Base-by-base conservation (phyloP, 2,888 invertebrate genomes). In the Drosophila mercatorum region DNA sequence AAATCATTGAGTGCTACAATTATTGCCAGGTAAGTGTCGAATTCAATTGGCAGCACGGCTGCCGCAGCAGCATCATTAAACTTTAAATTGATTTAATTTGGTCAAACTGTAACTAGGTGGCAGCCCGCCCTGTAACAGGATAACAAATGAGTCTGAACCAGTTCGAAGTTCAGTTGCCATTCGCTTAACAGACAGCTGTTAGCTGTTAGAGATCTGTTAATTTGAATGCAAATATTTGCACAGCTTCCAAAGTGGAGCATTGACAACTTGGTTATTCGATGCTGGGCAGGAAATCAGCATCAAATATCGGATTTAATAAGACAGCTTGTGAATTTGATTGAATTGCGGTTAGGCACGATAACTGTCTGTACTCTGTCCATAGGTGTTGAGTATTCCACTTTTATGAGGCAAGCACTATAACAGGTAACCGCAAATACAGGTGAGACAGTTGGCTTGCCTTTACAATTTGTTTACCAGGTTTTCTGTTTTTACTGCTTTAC, bases 261-360 rank as follows among this genome's bases (percentile, higher is more conserved):
- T 63, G 68, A 56, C 41, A 75, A 69, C 70, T 73, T 28, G 59
- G 41, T 86, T 86, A 89, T 83, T 61, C 60, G 73, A 81, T 83
- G 81, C 76, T 40, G 38, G 71, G 58, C 78, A 84, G 87, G 81
- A 89, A 89, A 78, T 70, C 64, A 63, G 52, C 41, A 57, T 80
- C 64, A 53, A 67, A 76, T 83, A 83, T 76, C 86, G 51, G 49
- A 72, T 75, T 67, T 61, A 73, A 79, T 65, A 67, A 67, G 73
- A 72, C 75, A 79, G 47, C 55, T 55, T 44, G 46, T 55, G 62
- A 60, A 58, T 75, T 75, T 66, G 76, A 68, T 65, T 71, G 76
- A 76, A 53, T 59, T 80, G 78, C 68, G 78, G 78, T 80, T 76
- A 47, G 53, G 31, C 49, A 26, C 49, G n/a, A 36, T 2, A 38